Conservation (phyloP, 2,888 invertebrate genomes). For the Coecobrya sp. region DNA sequence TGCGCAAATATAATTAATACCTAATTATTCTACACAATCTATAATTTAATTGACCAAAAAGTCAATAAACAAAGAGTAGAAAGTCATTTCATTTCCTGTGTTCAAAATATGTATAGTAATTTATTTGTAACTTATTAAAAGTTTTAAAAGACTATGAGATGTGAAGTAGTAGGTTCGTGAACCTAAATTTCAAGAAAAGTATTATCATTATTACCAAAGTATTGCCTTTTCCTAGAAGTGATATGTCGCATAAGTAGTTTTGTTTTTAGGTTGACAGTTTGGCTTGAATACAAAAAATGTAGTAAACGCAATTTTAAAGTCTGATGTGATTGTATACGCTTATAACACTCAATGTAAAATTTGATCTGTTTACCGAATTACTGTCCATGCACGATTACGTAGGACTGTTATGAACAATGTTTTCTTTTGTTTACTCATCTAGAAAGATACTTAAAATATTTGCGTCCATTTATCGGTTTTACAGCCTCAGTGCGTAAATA, state of each 20-base stretch:
- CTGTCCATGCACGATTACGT: neutral
- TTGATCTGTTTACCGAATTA: constrained; percentile 26
- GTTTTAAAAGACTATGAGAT: neutral
- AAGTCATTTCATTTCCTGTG: too few species aligned
- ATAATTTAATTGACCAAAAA: too few species aligned
- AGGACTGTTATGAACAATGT: neutral
- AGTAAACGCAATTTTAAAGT: constrained; percentile 37
- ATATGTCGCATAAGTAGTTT: neutral
- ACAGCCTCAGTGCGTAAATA: neutral
- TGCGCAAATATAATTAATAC: too few species aligned
- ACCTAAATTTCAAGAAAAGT: neutral
- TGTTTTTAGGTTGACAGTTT: neutral
- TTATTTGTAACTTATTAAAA: too few species aligned
- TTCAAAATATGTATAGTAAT: too few species aligned
- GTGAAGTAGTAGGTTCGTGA: neutral
- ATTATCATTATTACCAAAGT: constrained; percentile 1
- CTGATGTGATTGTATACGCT: constrained; percentile 66
- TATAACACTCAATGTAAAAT: neutral
- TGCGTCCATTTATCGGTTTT: neutral
- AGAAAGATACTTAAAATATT: neutral
- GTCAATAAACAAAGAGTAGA: too few species aligned
- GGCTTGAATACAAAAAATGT: neutral
- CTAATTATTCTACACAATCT: too few species aligned
- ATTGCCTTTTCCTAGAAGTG: constrained; percentile 32
- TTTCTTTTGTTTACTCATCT: constrained; percentile 25